Conservation (phyloP, 2,888 invertebrate genomes). For the Sesamia inferens region DNA sequence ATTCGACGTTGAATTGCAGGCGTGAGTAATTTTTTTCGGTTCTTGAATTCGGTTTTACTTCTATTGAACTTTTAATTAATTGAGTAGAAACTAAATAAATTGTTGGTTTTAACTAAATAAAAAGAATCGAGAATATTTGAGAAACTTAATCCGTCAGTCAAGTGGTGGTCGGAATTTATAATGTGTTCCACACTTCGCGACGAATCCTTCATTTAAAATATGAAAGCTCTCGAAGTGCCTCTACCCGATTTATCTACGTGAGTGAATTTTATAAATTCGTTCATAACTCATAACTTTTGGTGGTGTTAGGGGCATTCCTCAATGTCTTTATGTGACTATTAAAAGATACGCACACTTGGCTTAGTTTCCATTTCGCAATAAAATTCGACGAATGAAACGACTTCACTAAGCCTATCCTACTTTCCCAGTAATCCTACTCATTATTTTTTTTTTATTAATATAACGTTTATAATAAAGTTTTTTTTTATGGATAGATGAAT, state of each 20-base stretch:
- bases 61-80: background rate
- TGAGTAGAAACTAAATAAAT: background rate
- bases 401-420: conserved; percentile 16
- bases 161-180: conserved; percentile 43
- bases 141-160: conserved; percentile 29
- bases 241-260: conserved; percentile 59
- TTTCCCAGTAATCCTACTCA: too few species aligned
- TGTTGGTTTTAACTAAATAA: conserved; percentile 32
- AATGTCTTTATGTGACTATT: conserved; percentile 28
- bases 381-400: conserved; percentile 15
- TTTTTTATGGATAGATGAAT: too few species aligned
- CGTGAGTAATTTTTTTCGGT: conserved; percentile 10
- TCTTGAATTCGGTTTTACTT: conserved; percentile 20
- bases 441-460: too few species aligned
- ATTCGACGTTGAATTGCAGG: conserved; percentile 39
- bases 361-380: conserved; percentile 21
- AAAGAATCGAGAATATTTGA: conserved; percentile 21
- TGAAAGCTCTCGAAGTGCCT: conserved; percentile 38
- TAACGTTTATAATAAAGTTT: too few species aligned
- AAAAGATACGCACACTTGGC: conserved; percentile 28
- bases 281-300: conserved; percentile 55
- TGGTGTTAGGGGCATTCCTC: conserved; percentile 36
- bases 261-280: conserved; percentile 61
- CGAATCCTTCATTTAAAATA: conserved; percentile 49
- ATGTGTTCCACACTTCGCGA: conserved; percentile 42